Evolutionary conservation across 2,888 invertebrate species (phyloP), one percentile per base, ranked within the genome.

Genomic region (Parascotia fuliginaria): DNA sequence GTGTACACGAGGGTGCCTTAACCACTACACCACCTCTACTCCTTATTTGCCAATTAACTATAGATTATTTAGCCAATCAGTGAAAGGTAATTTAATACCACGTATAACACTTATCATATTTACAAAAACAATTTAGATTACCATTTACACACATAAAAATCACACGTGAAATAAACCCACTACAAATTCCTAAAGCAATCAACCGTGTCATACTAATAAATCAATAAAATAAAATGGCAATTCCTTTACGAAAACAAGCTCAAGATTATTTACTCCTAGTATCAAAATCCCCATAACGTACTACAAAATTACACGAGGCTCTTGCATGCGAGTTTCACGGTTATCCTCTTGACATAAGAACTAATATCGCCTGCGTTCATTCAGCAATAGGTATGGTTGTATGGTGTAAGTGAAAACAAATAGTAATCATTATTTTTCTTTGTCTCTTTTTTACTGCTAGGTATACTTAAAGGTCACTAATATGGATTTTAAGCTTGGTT

Each of bases 251-350:
- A 34, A 52, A 61, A 60, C 36, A 65, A 53, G 40, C 13, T 77
- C 88, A 89, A 89, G 65, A 75, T 64, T 32, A 22, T 53, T 55
- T 47, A 13, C 48, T 61, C 83, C 56, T 48, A 44, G 59, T 82
- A 79, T 65, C 73, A 77, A 78, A 85, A 83, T 82, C 83, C 66
- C 89, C 89, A 90, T 89, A 91, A 82, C 83, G 88, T 88, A 77
- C 88, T 81, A 86, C 86, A 83, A 86, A 86, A 87, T 89, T 85
- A 87, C 87, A 81, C 73, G 70, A 70, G 54, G 39, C 24, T 4
- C 13, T 11, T 54, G 42, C 79, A 73, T 50, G 61, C 59, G 56
- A 86, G 51, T 76, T 60, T 74, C 85, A 68, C 81, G 83, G 82
- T 85, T 89, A 81, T 58, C 9, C 3, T 28, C 0, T 27, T 0